A percentile compares a stretch with the other conserved stretches of the same genome.
Conservation (phyloP, 1,140 invertebrate genomes). For the Eufriesea mexicana region DNA sequence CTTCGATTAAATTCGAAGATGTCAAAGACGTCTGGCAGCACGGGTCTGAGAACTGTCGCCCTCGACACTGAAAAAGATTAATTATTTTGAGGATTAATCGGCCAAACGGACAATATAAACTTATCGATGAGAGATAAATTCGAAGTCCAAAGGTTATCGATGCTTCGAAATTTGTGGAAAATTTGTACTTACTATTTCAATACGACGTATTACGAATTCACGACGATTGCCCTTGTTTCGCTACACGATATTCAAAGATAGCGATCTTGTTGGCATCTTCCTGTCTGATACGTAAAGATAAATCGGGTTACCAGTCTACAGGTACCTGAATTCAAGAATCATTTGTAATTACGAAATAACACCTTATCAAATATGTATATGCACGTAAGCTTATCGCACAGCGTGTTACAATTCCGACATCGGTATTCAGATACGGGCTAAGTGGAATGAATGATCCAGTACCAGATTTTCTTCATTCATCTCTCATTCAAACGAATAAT, state of each 20-base stretch:
- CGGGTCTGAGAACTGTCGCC: no score
- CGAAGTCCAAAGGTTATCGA: background rate
- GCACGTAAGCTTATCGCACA: no score
- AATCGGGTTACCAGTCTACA: background rate
- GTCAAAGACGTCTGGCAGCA: background rate
- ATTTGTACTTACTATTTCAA: background rate
- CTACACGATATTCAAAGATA: background rate
- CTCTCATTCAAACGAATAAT: no score
- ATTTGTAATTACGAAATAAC: conserved; percentile 1
- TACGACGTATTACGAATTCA: background rate
- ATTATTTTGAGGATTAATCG: background rate
- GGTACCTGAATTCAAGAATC: no score
- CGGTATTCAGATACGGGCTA: no score
- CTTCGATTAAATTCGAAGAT: background rate
- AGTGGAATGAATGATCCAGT: no score
- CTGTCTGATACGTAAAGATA: no score
- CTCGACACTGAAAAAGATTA: background rate
- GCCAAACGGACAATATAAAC: background rate
- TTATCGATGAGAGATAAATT: background rate
- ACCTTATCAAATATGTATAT: background rate
- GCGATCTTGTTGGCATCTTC: background rate
- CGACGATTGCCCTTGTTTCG: background rate
- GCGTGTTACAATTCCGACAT: no score
- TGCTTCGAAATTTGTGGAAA: background rate
- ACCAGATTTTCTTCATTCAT: no score